Base-by-base conservation (phyloP, 1,140 invertebrate genomes). In the Oscheius sp. region DNA sequence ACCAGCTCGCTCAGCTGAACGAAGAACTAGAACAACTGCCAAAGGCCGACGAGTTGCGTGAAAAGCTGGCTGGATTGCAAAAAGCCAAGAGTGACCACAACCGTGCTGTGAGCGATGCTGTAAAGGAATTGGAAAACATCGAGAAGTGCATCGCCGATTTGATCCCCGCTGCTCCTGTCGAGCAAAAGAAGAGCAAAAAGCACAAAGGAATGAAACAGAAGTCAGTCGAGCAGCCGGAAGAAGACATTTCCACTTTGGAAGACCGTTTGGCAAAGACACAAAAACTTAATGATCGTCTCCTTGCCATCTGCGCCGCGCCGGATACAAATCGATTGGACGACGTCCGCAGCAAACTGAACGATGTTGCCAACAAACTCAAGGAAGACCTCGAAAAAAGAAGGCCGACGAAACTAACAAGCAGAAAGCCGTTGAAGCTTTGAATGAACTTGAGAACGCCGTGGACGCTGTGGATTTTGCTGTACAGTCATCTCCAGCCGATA, bases 331-430 rank as follows among this genome's bases (percentile, higher is more conserved):
- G 34, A 36, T 20, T 36, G 13, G 59, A 63, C n/a, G 34, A 63
- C 10, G 59, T 31, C 34, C 59, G 59, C 59, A 31, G 34, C 23
- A 63, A 63, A 18, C 13, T 77, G 29, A 32, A 49, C 4, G 26
- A 74, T 4, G 7, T 76, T 18, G 65, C 42, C 23, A 26, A 29
- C 45, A 28, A 36, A 46, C 38, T 35, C 35, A 34, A 28, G 26
- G 29, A 38, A 26, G 74, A 77, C 7, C 31, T 68, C 35, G 74
- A 58, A 29, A 34, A 26, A 78, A 78, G 38, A 77, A 78, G 32
- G 62, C 32, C 2, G 70, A 38, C 13, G 67, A 73, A 32, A 20
- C 28, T 23, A 23, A 45, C 18, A 45, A 28, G n/a, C 74, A 73
- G 29, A 73, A 73, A 28, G 62, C 61, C 15, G 45, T 20, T 34